These are phyloP conservation scores for Acromyrmex heyeri DNA, from an alignment of 1,140 invertebrate genomes.

Conservation along the genomic window DNA sequence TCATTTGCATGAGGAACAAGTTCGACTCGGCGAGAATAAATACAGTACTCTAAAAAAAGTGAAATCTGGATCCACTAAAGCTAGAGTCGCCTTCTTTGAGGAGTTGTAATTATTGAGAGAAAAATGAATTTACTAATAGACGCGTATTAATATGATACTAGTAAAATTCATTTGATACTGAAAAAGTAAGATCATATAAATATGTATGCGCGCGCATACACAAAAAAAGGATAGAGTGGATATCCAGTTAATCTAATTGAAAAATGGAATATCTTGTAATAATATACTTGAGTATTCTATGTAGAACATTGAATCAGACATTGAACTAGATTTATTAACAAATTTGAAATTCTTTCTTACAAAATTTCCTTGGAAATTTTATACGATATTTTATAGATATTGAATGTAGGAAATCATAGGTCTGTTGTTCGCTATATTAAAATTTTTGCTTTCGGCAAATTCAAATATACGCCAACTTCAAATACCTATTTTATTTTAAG, in stretches of 20 bases:
- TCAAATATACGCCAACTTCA: no score
- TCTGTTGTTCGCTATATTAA: no score
- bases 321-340: not conserved
- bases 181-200: conserved; percentile 34
- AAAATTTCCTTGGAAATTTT: not conserved
- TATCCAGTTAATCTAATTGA: no score
- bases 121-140: not conserved
- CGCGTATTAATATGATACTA: not conserved
- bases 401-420: not conserved
- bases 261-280: not conserved
- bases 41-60: conserved; percentile 98
- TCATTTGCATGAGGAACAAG: conserved; percentile 96
- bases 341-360: not conserved
- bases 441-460: no score
- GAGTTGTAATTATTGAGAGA: conserved; percentile 89
- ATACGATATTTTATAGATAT: no score
- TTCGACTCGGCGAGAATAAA: conserved; percentile 97
- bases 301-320: not conserved
- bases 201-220: not conserved
- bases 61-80: conserved; percentile 96
- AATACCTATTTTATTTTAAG: no score
- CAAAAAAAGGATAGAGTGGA: no score
- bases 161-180: conserved; percentile 43
- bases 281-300: conserved; percentile 1
- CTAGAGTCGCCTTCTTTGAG: conserved; percentile 97